Conservation (phyloP, 2,113 vertebrate genomes). For the Cephalopterus ornatus region DNA sequence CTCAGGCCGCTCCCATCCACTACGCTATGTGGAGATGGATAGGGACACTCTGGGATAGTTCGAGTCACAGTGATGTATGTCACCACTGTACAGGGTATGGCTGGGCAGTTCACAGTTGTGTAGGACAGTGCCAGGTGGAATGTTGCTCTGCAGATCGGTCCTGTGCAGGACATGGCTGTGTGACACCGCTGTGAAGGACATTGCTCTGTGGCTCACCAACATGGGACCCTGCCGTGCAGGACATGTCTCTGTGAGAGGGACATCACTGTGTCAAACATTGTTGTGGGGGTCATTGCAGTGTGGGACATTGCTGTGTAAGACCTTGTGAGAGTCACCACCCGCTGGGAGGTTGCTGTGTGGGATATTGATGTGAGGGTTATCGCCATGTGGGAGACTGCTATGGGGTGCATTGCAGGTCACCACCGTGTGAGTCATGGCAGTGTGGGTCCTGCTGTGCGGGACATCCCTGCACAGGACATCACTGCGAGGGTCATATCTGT, state of each 20-base stretch:
- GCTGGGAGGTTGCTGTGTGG: neutral
- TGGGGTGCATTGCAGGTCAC: fast-evolving
- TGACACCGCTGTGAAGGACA: too few species aligned
- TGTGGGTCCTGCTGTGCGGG: too few species aligned
- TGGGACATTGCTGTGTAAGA: neutral
- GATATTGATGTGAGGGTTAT: neutral
- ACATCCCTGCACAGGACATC: neutral
- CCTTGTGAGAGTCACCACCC: neutral
- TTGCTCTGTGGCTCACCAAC: neutral
- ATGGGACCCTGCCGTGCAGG: neutral
- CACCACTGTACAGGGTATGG: too few species aligned
- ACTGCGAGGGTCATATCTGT: neutral
- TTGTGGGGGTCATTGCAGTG: neutral
- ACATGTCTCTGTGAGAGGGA: fast-evolving
- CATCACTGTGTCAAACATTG: neutral
- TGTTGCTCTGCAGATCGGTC: fast-evolving
- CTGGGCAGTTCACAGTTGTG: neutral
- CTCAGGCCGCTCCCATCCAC: fast-evolving
- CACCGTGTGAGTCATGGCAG: neutral
- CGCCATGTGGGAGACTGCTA: too few species aligned
- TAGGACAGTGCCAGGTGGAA: neutral
- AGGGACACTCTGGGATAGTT: neutral
- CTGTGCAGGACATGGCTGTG: neutral
- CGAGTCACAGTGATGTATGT: neutral
- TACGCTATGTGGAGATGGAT: neutral